Percentiles rank a stretch among this genome's conserved stretches.
These are phyloP conservation scores for Onychorhynchus coronatus DNA, from an alignment of 2,113 vertebrate genomes.

Conservation along the genomic window DNA sequence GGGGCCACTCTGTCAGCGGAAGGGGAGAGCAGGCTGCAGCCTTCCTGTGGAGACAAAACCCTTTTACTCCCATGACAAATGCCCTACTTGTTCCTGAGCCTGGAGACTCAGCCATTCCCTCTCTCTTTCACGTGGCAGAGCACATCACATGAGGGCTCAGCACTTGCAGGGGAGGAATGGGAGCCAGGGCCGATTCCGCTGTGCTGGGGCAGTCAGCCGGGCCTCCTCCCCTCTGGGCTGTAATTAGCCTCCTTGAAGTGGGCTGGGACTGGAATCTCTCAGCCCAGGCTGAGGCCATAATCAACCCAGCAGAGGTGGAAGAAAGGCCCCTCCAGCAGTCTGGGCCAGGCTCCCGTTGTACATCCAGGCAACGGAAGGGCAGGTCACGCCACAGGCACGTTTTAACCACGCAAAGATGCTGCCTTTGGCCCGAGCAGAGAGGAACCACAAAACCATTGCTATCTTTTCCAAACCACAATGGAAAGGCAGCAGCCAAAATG, in stretches of 20 bases:
- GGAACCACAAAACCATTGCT: slow-evolving; percentile 52
- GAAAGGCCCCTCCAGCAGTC: slow-evolving; percentile 42
- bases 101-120: neutral
- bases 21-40: neutral
- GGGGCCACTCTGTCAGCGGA: neutral
- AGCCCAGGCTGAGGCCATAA: slow-evolving; percentile 27
- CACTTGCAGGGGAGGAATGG: neutral
- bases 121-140: neutral
- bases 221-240: slow-evolving; percentile 23
- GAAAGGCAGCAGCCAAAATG: slow-evolving; percentile 54
- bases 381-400: slow-evolving; percentile 40
- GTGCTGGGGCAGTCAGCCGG: neutral
- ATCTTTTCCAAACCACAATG: slow-evolving; percentile 66
- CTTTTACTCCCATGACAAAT: slow-evolving; percentile 10
- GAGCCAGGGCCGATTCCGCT: neutral
- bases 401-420: neutral
- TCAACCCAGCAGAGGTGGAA: slow-evolving; percentile 5
- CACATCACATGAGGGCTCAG: neutral
- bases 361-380: slow-evolving; percentile 50
- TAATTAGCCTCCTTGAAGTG: slow-evolving; percentile 58
- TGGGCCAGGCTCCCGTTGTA: slow-evolving; percentile 10
- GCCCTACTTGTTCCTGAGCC: neutral
- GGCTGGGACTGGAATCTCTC: slow-evolving; percentile 34
- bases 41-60: slow-evolving; percentile 21
- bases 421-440: slow-evolving; percentile 29